Conservation (phyloP, 2,888 invertebrate species). For the Penaeus monodon region DNA sequence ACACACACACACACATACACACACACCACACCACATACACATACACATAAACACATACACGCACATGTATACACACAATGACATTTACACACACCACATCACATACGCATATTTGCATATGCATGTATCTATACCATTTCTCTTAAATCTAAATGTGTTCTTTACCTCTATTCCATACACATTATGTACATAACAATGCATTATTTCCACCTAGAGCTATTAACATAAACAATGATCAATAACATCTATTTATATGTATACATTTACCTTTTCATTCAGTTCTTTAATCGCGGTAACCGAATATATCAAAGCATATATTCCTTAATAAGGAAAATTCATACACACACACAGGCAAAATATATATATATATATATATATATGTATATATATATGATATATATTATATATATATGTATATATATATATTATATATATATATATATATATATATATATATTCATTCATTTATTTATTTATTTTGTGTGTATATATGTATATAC, state of each 20-base stretch:
- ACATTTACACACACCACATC: constrained; percentile 7
- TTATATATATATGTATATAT: constrained; percentile 1
- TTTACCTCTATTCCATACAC: too few species aligned
- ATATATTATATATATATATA: constrained; percentile 5
- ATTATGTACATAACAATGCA: too few species aligned
- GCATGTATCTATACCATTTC: constrained; percentile 2
- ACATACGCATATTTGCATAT: constrained; percentile 18
- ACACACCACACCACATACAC: neutral
- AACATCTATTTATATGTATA: constrained; percentile 21
- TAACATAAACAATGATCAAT: neutral
- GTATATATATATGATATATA: constrained; percentile 17
- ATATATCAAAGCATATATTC: too few species aligned
- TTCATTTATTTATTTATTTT: neutral
- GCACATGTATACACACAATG: constrained; percentile 14
- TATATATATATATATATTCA: neutral
- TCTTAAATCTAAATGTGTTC: too few species aligned
- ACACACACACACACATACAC: neutral
- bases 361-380: neutral
- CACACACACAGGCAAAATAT: constrained; percentile 18
- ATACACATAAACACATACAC: constrained; percentile 8
- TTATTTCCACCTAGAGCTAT: too few species aligned
- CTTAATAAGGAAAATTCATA: too few species aligned
- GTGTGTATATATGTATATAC: neutral
- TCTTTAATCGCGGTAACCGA: too few species aligned
- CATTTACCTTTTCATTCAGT: too few species aligned